phyloP scores from a whole-genome alignment of 2,113 vertebrate genomes.

The Castor canadensis region DNA sequence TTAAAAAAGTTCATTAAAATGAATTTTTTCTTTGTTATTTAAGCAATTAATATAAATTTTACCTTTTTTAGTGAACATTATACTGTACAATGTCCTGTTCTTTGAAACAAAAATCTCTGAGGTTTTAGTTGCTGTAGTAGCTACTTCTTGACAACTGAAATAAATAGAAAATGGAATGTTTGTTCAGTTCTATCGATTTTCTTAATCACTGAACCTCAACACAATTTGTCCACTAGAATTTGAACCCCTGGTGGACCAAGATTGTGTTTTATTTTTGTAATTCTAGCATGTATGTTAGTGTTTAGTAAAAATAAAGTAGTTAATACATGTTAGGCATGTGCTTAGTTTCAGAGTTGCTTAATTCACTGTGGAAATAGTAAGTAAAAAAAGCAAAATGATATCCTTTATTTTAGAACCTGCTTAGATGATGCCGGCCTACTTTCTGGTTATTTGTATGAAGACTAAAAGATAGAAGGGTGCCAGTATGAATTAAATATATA shows the following conservation, averaged over 20 bases:
- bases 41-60: neutral
- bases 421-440: neutral
- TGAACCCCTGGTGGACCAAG: neutral
- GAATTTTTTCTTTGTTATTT: neutral
- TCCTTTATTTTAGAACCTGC: neutral
- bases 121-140: neutral
- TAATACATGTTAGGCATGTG: neutral
- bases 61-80: neutral
- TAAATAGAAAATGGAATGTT: conserved; percentile 60
- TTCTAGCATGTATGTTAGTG: neutral
- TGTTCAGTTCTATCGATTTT: conserved; percentile 61
- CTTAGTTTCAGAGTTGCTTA: neutral
- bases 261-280: neutral
- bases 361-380: neutral
- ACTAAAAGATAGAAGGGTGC: neutral
- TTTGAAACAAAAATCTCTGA: conserved; percentile 26
- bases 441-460: neutral
- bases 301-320: neutral
- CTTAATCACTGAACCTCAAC: conserved; percentile 53
- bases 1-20: neutral
- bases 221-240: conserved; percentile 47
- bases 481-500: neutral
- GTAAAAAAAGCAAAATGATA: neutral
- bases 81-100: neutral
- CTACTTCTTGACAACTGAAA: conserved; percentile 46